phyloP scores from a whole-genome alignment of 2,888 invertebrate genomes.

The Nymphalis c-album region DNA sequence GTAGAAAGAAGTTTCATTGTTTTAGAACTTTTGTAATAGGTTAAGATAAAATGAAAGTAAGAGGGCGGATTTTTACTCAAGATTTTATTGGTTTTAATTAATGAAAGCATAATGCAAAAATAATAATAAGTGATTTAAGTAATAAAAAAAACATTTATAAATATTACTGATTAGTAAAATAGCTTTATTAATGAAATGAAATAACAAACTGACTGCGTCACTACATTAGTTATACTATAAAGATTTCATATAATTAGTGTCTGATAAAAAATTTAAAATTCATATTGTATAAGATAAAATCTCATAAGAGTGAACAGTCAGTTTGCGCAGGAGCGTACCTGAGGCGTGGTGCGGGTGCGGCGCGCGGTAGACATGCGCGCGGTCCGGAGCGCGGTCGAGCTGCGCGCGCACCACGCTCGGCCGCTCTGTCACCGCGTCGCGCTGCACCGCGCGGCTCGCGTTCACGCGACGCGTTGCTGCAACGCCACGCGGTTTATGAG shows the following conservation, averaged over 20 bases:
- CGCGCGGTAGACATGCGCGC: slow-evolving; percentile 70
- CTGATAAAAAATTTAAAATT: not conserved
- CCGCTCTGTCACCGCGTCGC: slow-evolving; percentile 64
- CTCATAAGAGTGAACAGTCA: too few relatives aligned
- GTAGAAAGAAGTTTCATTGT: slow-evolving; percentile 24
- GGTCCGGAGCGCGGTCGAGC: slow-evolving; percentile 74
- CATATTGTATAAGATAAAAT: too few relatives aligned
- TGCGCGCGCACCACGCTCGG: slow-evolving; percentile 78
- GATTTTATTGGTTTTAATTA: not conserved
- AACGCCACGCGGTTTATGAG: slow-evolving; percentile 43
- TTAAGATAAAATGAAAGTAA: slow-evolving; percentile 3
- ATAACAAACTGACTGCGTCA: not conserved
- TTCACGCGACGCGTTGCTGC: slow-evolving; percentile 52
- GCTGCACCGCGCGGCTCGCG: slow-evolving; percentile 58
- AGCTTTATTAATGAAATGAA: not conserved
- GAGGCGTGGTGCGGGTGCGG: slow-evolving; percentile 72
- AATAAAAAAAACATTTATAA: not conserved
- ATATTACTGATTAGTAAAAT: not conserved
- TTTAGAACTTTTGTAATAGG: slow-evolving; percentile 15
- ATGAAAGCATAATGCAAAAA: not conserved
- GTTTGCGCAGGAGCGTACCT: slow-evolving; percentile 53
- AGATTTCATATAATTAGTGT: too few relatives aligned
- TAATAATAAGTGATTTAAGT: not conserved
- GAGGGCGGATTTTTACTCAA: not conserved
- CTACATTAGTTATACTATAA: not conserved